phyloP scores from a whole-genome alignment of 2,888 invertebrate species.

The Siphlonurus alternatus region DNA sequence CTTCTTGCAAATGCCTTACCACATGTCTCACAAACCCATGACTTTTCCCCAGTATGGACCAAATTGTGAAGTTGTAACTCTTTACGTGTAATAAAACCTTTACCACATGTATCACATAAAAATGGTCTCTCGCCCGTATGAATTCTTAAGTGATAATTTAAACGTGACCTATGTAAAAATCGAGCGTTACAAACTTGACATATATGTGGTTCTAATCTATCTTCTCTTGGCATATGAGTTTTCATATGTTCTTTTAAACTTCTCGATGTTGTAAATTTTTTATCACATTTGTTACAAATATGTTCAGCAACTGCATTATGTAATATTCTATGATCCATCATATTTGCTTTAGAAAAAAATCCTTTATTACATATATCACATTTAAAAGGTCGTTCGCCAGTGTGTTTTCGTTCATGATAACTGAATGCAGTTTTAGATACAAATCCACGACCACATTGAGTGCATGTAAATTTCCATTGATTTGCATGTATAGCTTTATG shows the following conservation, averaged over 20 bases:
- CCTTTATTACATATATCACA: neutral
- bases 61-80: constrained; percentile 28
- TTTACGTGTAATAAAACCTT: neutral
- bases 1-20: constrained; percentile 41
- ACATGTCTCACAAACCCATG: constrained; percentile 41
- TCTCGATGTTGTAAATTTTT: neutral
- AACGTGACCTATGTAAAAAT: neutral
- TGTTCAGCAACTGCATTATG: neutral
- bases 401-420: neutral
- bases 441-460: neutral
- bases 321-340: neutral
- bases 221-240: neutral
- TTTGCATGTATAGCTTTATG: neutral
- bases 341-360: neutral
- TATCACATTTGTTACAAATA: neutral
- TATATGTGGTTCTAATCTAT: neutral
- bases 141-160: neutral
- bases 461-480: neutral
- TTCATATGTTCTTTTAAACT: neutral
- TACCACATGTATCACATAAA: neutral
- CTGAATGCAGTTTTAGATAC: neutral
- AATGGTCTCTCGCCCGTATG: neutral
- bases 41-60: constrained; percentile 39
- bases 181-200: neutral
- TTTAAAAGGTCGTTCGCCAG: neutral